Evolutionary conservation across 2,888 invertebrate species (phyloP).

Genomic region (Conistra vaccinii): DNA sequence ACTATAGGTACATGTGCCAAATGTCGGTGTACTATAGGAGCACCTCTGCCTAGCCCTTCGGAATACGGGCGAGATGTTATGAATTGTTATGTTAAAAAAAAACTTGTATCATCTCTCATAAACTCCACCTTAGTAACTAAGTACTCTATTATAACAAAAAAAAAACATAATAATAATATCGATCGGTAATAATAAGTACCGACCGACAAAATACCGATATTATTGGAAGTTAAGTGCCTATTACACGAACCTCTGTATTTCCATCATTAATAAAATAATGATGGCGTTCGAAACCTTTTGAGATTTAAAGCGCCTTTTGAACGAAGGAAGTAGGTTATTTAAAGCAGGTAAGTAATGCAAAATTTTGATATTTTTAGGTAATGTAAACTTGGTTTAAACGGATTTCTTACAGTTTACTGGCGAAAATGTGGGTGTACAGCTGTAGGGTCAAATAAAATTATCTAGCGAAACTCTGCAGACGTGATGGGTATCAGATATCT

Average conservation of each 20-base stretch:
- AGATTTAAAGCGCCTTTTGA: constrained; percentile 17
- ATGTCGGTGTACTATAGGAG: no score
- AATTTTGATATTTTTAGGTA: constrained; percentile 21
- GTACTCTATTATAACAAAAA: neutral
- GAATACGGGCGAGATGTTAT: no score
- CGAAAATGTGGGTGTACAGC: no score
- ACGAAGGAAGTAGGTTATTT: constrained; percentile 45
- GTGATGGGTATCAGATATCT: no score
- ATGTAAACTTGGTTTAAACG: neutral
- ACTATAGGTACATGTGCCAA: no score
- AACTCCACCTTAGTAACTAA: neutral
- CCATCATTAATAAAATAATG: constrained; percentile 40
- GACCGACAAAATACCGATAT: constrained; percentile 24
- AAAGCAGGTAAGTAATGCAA: constrained; percentile 31
- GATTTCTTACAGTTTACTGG: no score
- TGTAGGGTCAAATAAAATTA: no score
- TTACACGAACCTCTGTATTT: constrained; percentile 47
- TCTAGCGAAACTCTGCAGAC: no score
- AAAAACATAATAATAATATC: constrained; percentile 8
- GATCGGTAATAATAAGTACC: constrained; percentile 25
- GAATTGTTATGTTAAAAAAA: no score
- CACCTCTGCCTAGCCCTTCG: no score
- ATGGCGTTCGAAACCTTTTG: constrained; percentile 15
- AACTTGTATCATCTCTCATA: neutral
- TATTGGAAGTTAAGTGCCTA: constrained; percentile 63